Conservation (phyloP, 2,888 invertebrate genomes). For the Caenorhabditis sinica region DNA sequence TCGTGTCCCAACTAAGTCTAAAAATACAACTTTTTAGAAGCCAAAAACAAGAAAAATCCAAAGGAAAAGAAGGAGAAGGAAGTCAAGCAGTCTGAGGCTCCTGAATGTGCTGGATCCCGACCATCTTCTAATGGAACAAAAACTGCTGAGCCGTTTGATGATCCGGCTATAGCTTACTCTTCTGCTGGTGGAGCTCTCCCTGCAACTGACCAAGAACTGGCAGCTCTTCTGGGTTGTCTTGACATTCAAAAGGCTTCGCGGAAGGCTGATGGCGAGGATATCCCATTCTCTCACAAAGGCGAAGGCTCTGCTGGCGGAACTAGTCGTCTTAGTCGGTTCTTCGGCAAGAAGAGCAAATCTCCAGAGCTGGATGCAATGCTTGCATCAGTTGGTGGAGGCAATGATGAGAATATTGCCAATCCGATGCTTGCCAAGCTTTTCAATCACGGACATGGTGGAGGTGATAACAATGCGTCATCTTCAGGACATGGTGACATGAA, state of each 20-base stretch:
- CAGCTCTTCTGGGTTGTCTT: constrained; percentile 72
- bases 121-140: constrained; percentile 55
- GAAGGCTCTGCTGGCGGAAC: constrained; percentile 36
- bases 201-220: constrained; percentile 70
- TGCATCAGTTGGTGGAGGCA: constrained; percentile 34
- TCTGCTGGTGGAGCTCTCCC: constrained; percentile 51
- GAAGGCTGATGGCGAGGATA: constrained; percentile 27
- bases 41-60: constrained; percentile 58
- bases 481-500: constrained; percentile 36
- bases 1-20: background rate
- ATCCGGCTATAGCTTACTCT: constrained; percentile 59
- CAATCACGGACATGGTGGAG: constrained; percentile 35
- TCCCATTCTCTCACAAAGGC: constrained; percentile 1
- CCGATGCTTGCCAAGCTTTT: constrained; percentile 62
- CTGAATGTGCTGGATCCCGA: constrained; percentile 37
- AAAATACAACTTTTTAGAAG: constrained; percentile 39
- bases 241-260: constrained; percentile 55
- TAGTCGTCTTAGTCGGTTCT: constrained; percentile 77
- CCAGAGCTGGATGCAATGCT: constrained; percentile 42
- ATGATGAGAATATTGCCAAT: constrained; percentile 59
- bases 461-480: constrained; percentile 29
- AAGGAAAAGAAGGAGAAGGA: constrained; percentile 65
- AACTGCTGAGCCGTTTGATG: constrained; percentile 50
- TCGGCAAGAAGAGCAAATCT: constrained; percentile 64
- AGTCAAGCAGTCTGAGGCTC: constrained; percentile 9